Evolutionary conservation across 2,797 vertebrate species (phyloP).

Genomic region (Sebastolobus altivelis): DNA sequence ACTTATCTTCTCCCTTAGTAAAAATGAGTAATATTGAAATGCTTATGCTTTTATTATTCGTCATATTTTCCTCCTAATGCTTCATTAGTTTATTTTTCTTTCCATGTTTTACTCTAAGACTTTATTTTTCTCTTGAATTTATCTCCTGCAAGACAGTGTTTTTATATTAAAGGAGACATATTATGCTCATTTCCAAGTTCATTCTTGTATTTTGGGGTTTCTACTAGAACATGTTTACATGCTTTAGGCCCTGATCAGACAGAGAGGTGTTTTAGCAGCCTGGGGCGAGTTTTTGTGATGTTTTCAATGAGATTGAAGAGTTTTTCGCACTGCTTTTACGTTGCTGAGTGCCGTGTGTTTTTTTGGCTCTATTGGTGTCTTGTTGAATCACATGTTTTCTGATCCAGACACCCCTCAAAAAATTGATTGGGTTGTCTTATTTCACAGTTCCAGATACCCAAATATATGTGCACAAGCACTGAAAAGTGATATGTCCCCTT

Average conservation of each 20-base stretch:
- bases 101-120: background rate
- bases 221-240: too few species aligned
- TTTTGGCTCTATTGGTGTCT: too few species aligned
- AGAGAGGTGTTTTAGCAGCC: too few species aligned
- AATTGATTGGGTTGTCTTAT: background rate
- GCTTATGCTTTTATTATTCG: background rate
- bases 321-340: too few species aligned
- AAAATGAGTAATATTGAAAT: background rate
- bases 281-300: too few species aligned
- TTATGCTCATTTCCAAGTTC: too few species aligned
- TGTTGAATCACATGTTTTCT: too few species aligned
- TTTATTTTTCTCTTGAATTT: background rate
- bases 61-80: background rate
- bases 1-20: background rate
- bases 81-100: background rate
- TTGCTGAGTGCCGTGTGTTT: too few species aligned
- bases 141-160: background rate
- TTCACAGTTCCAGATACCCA: background rate
- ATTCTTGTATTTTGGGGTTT: too few species aligned
- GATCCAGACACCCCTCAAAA: background rate
- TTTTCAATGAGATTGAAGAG: too few species aligned
- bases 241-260: too few species aligned
- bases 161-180: background rate
- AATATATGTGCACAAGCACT: background rate
- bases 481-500: background rate